phyloP scores from a whole-genome alignment of 2,113 vertebrate genomes.

The Psittacus erithacus region DNA sequence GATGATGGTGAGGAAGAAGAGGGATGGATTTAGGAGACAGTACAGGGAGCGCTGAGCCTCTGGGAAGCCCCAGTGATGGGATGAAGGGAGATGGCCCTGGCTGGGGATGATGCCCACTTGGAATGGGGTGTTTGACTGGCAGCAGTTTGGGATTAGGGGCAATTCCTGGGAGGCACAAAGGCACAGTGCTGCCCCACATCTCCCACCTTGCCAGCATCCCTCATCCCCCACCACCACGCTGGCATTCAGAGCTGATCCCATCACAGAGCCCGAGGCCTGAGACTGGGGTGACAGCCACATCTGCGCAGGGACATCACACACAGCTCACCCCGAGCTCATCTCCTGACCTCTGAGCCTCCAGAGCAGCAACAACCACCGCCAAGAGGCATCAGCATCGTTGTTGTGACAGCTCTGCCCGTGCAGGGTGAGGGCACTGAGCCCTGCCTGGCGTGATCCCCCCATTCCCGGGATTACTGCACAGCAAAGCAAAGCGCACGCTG shows the following conservation, averaged over 20 bases:
- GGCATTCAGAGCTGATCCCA: fast-evolving
- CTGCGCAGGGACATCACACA: fast-evolving
- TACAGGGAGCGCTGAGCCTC: not conserved
- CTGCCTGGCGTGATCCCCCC: not conserved
- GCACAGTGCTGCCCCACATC: too few species aligned
- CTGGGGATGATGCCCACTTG: fast-evolving
- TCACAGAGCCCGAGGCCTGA: not conserved
- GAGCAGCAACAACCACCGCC: fast-evolving
- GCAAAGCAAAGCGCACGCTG: not conserved
- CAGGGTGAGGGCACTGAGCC: not conserved
- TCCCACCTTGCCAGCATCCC: not conserved
- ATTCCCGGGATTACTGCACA: not conserved
- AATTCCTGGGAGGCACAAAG: not conserved
- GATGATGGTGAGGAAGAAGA: not conserved
- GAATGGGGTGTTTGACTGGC: not conserved
- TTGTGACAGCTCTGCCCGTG: not conserved
- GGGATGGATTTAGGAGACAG: not conserved
- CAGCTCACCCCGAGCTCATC: fast-evolving
- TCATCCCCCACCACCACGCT: fast-evolving
- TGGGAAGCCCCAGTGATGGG: not conserved
- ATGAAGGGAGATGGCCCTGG: not conserved
- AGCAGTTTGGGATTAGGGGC: not conserved
- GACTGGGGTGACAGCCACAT: not conserved
- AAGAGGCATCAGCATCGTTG: not conserved
- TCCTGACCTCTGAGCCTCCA: not conserved